Base-by-base conservation (phyloP, 1,140 invertebrate species). In the Saccostrea glomerata region DNA sequence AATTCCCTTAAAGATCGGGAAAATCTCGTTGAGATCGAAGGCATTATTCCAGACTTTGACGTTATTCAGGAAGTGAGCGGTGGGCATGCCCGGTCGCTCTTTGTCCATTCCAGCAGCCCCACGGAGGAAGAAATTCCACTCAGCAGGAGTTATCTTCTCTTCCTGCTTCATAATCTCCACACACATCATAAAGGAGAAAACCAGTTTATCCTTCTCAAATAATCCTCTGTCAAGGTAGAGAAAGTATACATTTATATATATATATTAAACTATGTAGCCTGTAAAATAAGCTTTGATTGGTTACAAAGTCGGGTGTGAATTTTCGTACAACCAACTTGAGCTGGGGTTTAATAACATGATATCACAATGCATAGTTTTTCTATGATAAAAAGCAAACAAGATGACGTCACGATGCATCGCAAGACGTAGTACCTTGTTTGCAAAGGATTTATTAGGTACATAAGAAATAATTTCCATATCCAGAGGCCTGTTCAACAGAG, bases 41-140 rank as follows among this genome's bases (percentile, higher is more conserved):
- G 92, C 92, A 23, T 89, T 89, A 20, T 94, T 92, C 94, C 94
- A 95, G 12, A 86, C 88, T 0, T 91, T 60, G 17, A 92, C 83
- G 2, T 73, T 91, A 55, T 94, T 90, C 91, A 94, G 93, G 20
- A 84, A 91, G 40, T 82, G 36, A 2, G 92, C 90, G 56, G 92
- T 91, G n/a, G 94, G 94, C 86, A 94, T 94, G 4, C 91, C 70
- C 15, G 94, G 94, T 17, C 94, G 88, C 87, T 94, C 88, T 88
- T 92, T 93, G 88, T 95, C 94, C 90, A 95, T 90, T 9, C 93
- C 94, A 12, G 92, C 91, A 0, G 96, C 95, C 13, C 97, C 97
- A 54, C 97, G 95, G 7, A 98, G 94, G 87, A 98, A 95, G 93
- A 97, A 98, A 94, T 97, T 96, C 96, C 97, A 97, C 90, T 97